These are phyloP conservation scores for Pelvicachromis taeniatus DNA, from an alignment of 2,113 vertebrate genomes.

Conservation along the genomic window DNA sequence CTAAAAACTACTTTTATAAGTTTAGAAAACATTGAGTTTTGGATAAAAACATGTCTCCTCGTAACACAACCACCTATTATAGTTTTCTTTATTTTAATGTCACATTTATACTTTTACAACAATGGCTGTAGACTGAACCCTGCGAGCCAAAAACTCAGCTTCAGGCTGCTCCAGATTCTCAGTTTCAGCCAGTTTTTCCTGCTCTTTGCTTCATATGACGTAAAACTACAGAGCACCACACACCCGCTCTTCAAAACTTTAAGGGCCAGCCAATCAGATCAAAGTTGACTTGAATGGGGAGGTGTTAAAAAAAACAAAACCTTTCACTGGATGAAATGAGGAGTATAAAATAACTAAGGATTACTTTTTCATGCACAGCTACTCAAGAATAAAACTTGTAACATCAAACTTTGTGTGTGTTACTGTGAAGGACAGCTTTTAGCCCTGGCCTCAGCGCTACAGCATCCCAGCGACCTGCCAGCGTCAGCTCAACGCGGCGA, in stretches of 20 bases:
- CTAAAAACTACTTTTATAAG: neutral
- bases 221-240: neutral
- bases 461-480: neutral
- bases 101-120: neutral
- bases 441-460: neutral
- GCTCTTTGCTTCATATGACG: neutral
- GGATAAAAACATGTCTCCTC: neutral
- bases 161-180: neutral
- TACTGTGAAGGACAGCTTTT: neutral
- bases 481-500: neutral
- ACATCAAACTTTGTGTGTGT: fast-evolving
- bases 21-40: neutral
- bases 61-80: fast-evolving
- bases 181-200: neutral
- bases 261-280: neutral
- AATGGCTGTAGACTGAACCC: neutral
- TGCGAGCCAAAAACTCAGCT: neutral
- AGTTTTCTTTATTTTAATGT: neutral
- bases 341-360: neutral
- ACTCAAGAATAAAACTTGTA: neutral
- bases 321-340: neutral
- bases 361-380: neutral
- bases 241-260: neutral
- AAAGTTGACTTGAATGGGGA: fast-evolving
- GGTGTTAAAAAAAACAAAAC: neutral